Evolutionary conservation across 2,888 invertebrate genomes (phyloP).

Genomic region (Sussaba pulchella): DNA sequence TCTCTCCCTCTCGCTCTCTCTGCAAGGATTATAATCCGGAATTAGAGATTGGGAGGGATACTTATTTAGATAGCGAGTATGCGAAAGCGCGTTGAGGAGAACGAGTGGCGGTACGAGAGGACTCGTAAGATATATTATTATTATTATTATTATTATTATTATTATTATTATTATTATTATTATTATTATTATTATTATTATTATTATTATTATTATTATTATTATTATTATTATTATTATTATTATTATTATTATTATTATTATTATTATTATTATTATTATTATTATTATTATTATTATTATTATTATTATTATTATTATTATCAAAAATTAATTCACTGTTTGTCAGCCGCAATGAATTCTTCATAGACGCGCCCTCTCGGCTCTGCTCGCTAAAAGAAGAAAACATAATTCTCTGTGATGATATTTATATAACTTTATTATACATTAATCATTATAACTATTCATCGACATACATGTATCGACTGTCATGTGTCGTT

Average conservation of each 20-base stretch:
- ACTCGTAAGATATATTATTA: neutral
- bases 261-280: no score
- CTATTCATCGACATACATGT: slow-evolving; percentile 66
- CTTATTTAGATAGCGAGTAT: neutral
- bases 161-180: no score
- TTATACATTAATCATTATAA: slow-evolving; percentile 71
- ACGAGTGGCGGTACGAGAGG: slow-evolving; percentile 15
- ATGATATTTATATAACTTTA: slow-evolving; percentile 78
- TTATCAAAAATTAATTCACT: neutral
- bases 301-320: neutral
- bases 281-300: no score
- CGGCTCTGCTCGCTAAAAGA: slow-evolving; percentile 36
- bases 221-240: no score
- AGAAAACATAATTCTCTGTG: slow-evolving; percentile 77
- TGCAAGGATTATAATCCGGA: neutral
- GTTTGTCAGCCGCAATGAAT: slow-evolving; percentile 9
- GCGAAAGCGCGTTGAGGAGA: slow-evolving; percentile 14
- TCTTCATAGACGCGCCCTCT: slow-evolving; percentile 38
- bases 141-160: no score
- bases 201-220: no score
- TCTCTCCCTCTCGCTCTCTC: neutral
- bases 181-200: no score
- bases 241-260: no score
- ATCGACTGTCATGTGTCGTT: slow-evolving; percentile 64
- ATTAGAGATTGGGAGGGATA: slow-evolving; percentile 10